Evolutionary conservation across 2,113 vertebrate genomes (phyloP), one percentile per base, ranked within the genome.

Genomic region (Oceanites oceanicus): DNA sequence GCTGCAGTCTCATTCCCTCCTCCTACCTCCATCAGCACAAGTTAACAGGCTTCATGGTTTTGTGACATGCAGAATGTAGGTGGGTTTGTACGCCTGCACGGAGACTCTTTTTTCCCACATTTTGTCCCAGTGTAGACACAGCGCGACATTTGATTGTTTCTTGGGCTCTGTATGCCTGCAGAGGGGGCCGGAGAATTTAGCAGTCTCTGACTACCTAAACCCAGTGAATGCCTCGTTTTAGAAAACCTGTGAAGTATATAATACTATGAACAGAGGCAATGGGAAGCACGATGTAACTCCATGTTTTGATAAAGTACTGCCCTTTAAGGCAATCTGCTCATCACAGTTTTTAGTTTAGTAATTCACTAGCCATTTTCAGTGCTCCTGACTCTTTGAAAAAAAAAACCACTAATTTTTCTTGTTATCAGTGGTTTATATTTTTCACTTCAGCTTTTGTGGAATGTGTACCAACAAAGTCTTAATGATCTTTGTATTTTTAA

Each of bases 31-130:
- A 1, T 5, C 66, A 26, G 30, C 70, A 9, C 9, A 1, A 40
- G 36, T 0, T 8, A n/a, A 20, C 0, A 9, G 55, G 18, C 47
- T 21, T 8, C 25, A 0, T 0, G 0, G 16, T 0, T 5, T 44
- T 3, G 59, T 23, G 63, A 11, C 68, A 25, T 9, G 36, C 32
- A 15, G 29, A 9, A 3, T 1, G 40, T 0, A 15, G 65, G 30
- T 63, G 91, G 22, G 29, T 34, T 78, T 34, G 32, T 15, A 2
- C 0, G 2, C 63, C 53, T 1, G 15, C 47, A 2, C 4, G 23
- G 36, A 21, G n/a, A 14, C 7, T 34, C 19, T 12, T 13, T 26
- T 15, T 20, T 20, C 8, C 0, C 12, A 21, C 40, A 0, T 3
- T 49, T 38, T 49, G 68, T 34, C 29, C 38, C 66, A 11, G 10